A percentile compares a stretch with the other conserved stretches of the same genome.
Conservation (phyloP, 2,888 invertebrate species). For the Marronus borbonicus region DNA sequence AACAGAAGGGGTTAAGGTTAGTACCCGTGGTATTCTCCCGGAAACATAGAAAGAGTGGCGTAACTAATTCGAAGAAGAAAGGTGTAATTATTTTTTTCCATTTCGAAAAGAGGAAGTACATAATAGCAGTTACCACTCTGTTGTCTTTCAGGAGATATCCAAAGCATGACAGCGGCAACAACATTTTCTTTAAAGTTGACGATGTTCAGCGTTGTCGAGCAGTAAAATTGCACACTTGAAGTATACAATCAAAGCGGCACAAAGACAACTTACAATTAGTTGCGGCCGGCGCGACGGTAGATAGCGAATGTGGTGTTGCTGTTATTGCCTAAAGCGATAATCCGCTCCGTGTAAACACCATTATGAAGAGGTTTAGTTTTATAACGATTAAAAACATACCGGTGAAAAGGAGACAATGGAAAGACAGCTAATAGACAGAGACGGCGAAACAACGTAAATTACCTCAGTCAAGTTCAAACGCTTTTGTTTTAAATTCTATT, state of each 20-base stretch:
- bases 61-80: conserved; percentile 6
- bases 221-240: neutral
- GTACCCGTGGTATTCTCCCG: too few species aligned
- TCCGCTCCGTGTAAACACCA: conserved; percentile 1
- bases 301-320: neutral
- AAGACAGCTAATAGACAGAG: neutral
- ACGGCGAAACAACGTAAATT: neutral
- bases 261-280: conserved; percentile 1
- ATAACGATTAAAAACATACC: conserved; percentile 8
- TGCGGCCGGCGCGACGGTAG: neutral
- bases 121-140: neutral
- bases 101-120: neutral
- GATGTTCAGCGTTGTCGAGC: neutral
- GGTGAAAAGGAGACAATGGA: neutral
- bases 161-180: neutral
- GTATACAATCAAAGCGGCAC: neutral
- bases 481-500: conserved; percentile 11
- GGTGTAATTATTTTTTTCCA: neutral
- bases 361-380: neutral
- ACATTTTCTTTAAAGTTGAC: neutral
- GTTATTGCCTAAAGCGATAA: neutral
- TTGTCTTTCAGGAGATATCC: neutral
- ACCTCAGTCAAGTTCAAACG: neutral
- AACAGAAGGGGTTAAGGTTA: too few species aligned
- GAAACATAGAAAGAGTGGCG: neutral